Conservation (phyloP, 2,113 vertebrate genomes). For the Pteruthius melanotis region DNA sequence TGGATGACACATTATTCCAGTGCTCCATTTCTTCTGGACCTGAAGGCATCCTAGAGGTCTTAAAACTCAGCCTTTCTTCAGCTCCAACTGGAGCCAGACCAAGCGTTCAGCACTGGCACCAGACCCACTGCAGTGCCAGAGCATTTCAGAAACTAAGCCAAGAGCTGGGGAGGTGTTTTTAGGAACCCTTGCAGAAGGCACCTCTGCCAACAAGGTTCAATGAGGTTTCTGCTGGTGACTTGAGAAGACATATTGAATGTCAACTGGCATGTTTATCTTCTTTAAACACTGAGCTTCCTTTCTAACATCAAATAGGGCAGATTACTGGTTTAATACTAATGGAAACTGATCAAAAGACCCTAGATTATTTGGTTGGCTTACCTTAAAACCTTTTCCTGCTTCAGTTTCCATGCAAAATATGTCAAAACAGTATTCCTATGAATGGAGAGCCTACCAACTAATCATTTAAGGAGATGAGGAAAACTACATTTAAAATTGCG, state of each 20-base stretch:
- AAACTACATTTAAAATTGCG: neutral
- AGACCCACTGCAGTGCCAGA: neutral
- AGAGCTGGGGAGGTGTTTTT: neutral
- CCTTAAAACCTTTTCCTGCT: conserved; percentile 16
- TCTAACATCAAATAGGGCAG: conserved; percentile 30
- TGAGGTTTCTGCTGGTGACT: neutral
- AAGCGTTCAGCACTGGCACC: neutral
- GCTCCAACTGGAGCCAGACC: conserved; percentile 21
- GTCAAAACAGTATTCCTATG: conserved; percentile 20
- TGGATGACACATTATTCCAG: neutral
- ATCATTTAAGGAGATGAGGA: neutral
- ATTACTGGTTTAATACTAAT: conserved; percentile 32
- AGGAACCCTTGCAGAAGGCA: conserved; percentile 8
- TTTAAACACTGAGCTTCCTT: conserved; percentile 38
- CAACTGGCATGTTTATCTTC: conserved; percentile 41
- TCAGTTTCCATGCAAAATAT: conserved; percentile 25
- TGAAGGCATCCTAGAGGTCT: neutral
- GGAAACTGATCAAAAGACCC: conserved; percentile 53
- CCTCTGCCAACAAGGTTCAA: conserved; percentile 20
- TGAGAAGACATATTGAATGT: conserved; percentile 21
- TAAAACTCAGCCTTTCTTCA: neutral
- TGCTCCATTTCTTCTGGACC: conserved; percentile 1
- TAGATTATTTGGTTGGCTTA: conserved; percentile 28
- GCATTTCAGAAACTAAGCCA: conserved; percentile 6
- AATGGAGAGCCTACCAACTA: neutral